Evolutionary conservation across 2,888 invertebrate species (phyloP).

Genomic region (Ditylenchus weischeri): DNA sequence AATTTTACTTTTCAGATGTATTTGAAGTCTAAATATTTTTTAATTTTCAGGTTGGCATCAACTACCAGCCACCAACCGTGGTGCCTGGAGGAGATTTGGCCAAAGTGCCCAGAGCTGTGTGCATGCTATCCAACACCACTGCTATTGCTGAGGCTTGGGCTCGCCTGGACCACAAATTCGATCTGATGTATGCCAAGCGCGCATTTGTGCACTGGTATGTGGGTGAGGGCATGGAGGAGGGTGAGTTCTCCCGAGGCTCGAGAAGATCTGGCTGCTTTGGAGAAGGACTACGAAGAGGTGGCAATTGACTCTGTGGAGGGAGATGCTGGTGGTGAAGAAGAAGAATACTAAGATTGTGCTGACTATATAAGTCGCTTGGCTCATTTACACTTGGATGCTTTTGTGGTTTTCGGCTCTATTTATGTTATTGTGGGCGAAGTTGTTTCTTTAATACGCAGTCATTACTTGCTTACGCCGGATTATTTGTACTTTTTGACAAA

Average conservation of each 20-base stretch:
- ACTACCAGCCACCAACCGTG: constrained; percentile 72
- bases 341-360: constrained; percentile 9
- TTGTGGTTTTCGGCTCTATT: too few relatives aligned
- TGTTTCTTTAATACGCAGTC: too few relatives aligned
- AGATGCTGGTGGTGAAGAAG: constrained; percentile 21
- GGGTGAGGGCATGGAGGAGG: constrained; percentile 40
- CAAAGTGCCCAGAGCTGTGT: constrained; percentile 69
- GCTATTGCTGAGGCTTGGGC: constrained; percentile 87
- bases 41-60: constrained; percentile 67
- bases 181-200: constrained; percentile 65
- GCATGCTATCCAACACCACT: constrained; percentile 85
- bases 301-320: constrained; percentile 23
- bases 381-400: too few relatives aligned
- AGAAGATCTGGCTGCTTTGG: constrained; percentile 41
- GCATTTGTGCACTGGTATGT: constrained; percentile 80
- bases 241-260: constrained; percentile 42
- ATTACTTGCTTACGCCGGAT: too few relatives aligned
- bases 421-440: too few relatives aligned
- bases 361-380: too few relatives aligned
- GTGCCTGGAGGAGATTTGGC: constrained; percentile 86
- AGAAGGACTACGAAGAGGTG: constrained; percentile 28
- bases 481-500: too few relatives aligned
- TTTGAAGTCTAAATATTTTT: background rate
- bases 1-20: too few relatives aligned
- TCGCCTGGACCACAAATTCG: constrained; percentile 70